A percentile compares a stretch with the other conserved stretches of the same genome.
phyloP scores from a whole-genome alignment of 2,888 invertebrate species.

The Pseudococcus longispinus region DNA sequence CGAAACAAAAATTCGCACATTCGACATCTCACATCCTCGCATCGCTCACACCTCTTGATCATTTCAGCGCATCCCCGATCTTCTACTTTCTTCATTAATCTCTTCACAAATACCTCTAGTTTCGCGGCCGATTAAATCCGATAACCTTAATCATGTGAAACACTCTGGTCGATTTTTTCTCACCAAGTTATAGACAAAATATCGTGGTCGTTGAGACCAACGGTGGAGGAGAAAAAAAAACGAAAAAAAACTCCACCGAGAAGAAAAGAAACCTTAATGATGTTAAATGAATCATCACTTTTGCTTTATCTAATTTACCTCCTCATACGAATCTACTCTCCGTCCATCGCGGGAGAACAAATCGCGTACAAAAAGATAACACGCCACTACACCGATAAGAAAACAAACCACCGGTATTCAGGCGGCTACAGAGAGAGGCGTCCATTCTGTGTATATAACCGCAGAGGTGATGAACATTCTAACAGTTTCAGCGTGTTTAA shows the following conservation, averaged over 20 bases:
- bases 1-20: neutral
- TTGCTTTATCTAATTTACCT: constrained; percentile 37
- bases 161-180: neutral
- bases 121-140: neutral
- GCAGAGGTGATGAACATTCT: constrained; percentile 51
- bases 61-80: neutral
- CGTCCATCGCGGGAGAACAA: constrained; percentile 16
- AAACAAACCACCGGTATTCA: constrained; percentile 29
- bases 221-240: neutral
- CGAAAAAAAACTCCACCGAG: neutral
- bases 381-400: constrained; percentile 4
- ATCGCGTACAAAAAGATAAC: constrained; percentile 24
- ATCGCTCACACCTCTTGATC: no score
- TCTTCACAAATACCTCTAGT: neutral
- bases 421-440: neutral
- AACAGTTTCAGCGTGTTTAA: constrained; percentile 47
- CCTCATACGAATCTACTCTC: neutral
- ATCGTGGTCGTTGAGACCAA: neutral
- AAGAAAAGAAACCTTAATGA: constrained; percentile 22
- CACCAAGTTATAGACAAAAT: neutral
- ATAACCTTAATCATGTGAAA: neutral
- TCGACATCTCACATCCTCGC: neutral
- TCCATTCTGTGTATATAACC: constrained; percentile 22
- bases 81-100: neutral
- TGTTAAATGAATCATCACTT: constrained; percentile 39